Percentiles rank a stretch among this genome's conserved stretches.
phyloP scores from a whole-genome alignment of 2,797 vertebrate genomes.

The Melanotaenia trifasciata region DNA sequence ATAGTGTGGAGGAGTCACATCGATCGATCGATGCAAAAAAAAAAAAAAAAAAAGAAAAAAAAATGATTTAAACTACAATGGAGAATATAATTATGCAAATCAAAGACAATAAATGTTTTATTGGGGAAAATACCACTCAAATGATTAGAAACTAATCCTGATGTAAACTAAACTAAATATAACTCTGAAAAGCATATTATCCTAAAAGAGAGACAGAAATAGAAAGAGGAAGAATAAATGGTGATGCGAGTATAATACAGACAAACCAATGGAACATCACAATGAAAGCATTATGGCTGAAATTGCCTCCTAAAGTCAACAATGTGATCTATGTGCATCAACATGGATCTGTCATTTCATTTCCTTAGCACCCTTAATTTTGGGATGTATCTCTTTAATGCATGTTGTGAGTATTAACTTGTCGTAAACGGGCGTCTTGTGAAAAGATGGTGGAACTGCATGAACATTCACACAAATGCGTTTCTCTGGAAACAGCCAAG shows the following conservation, averaged over 20 bases:
- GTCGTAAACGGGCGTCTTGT: constrained; percentile 54
- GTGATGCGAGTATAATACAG: constrained; percentile 40
- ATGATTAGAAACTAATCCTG: background rate
- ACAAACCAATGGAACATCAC: constrained; percentile 43
- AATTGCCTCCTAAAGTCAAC: constrained; percentile 55
- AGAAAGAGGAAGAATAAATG: constrained; percentile 3
- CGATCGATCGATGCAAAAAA: background rate
- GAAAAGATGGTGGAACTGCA: constrained; percentile 40
- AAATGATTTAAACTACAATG: background rate
- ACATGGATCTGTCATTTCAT: constrained; percentile 54
- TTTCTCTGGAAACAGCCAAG: constrained; percentile 59
- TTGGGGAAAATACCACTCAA: background rate
- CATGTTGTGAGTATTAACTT: constrained; percentile 61
- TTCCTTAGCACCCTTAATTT: constrained; percentile 41
- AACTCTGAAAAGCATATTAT: constrained; percentile 7
- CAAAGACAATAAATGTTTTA: background rate
- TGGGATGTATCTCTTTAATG: constrained; percentile 63
- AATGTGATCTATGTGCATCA: constrained; percentile 48
- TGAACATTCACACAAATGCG: constrained; percentile 71
- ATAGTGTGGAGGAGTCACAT: background rate
- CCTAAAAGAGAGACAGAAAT: background rate
- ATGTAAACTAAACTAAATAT: constrained; percentile 15
- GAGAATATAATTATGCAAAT: background rate
- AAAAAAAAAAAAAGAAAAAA: background rate
- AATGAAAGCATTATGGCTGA: constrained; percentile 62